Evolutionary conservation across 2,797 vertebrate species (phyloP).

Genomic region (Chaetophractus vellerosus): DNA sequence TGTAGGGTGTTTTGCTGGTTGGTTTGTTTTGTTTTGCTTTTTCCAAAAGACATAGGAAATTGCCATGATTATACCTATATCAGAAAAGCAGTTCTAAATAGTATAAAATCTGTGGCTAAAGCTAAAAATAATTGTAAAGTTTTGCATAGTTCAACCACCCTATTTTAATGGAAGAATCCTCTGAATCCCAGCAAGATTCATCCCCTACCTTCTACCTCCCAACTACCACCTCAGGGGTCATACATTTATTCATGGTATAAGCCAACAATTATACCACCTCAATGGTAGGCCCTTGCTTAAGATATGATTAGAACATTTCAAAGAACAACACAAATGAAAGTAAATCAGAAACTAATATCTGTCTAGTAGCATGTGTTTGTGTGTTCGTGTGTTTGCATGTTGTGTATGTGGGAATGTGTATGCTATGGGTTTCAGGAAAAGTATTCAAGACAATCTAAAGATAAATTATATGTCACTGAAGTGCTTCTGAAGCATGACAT

Average conservation of each 20-base stretch:
- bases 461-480: neutral
- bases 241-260: neutral
- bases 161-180: neutral
- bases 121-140: neutral
- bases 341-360: neutral
- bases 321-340: neutral
- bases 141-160: neutral
- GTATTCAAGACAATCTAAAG: neutral
- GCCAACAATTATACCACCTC: neutral
- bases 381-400: neutral
- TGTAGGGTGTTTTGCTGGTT: neutral
- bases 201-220: neutral
- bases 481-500: neutral
- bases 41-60: neutral
- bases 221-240: accelerated
- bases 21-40: conserved; percentile 7
- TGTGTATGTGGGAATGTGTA: neutral
- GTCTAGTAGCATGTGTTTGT: neutral
- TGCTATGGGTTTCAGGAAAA: neutral
- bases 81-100: neutral
- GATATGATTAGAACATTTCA: neutral
- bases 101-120: neutral
- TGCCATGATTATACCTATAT: neutral
- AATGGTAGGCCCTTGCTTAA: neutral
- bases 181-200: neutral